Evolutionary conservation across 1,140 invertebrate species (phyloP).

Genomic region (Psilanteris sp.): DNA sequence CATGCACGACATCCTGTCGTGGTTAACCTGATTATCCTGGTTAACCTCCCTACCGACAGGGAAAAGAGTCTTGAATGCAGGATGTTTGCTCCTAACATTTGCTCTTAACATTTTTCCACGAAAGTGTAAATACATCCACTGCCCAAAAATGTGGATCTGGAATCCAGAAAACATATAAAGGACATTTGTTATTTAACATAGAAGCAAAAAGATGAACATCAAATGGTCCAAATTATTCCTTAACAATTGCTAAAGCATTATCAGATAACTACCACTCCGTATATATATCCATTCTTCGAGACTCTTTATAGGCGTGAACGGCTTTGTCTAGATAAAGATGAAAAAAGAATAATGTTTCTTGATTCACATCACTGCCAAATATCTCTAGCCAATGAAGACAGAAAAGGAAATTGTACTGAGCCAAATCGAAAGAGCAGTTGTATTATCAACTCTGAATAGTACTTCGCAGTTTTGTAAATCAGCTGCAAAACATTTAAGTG

Average conservation of each 20-base stretch:
- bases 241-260: neutral
- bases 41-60: no score
- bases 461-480: no score
- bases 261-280: neutral
- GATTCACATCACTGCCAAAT: conserved; percentile 1
- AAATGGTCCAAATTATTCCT: neutral
- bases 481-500: no score
- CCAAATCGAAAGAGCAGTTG: conserved; percentile 10
- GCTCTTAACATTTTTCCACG: conserved; percentile 27
- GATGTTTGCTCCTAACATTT: conserved; percentile 17
- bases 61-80: no score
- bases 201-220: conserved; percentile 56
- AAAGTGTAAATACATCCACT: conserved; percentile 50
- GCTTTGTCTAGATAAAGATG: conserved; percentile 59
- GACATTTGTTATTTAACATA: neutral
- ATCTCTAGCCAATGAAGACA: neutral
- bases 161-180: conserved; percentile 46
- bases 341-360: conserved; percentile 3
- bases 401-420: neutral
- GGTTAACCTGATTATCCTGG: no score
- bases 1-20: no score
- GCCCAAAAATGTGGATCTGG: conserved; percentile 35
- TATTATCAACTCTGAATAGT: neutral
- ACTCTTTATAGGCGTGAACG: conserved; percentile 15
- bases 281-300: neutral